Percentiles rank a stretch among this genome's conserved stretches.
phyloP scores from a whole-genome alignment of 2,888 invertebrate genomes.

The Agrochola litura region DNA sequence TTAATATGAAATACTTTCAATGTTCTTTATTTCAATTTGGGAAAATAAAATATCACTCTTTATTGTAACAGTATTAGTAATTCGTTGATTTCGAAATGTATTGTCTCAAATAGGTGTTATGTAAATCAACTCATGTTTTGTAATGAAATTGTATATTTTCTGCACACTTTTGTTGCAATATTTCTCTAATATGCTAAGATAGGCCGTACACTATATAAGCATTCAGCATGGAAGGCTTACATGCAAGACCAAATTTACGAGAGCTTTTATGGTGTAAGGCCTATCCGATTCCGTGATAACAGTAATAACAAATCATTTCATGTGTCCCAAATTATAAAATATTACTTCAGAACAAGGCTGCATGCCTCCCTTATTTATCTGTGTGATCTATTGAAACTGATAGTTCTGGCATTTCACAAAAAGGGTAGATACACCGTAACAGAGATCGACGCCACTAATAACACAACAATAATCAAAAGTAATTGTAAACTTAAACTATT shows the following conservation, averaged over 20 bases:
- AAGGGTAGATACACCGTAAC: conserved; percentile 48
- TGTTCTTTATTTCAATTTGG: conserved; percentile 45
- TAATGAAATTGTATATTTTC: conserved; percentile 59
- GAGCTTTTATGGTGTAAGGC: conserved; percentile 45
- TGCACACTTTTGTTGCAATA: conserved; percentile 55
- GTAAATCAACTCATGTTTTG: conserved; percentile 49
- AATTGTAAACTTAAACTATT: conserved; percentile 89
- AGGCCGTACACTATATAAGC: conserved; percentile 48
- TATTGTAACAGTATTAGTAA: conserved; percentile 41
- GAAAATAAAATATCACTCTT: conserved; percentile 46
- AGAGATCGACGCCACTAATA: conserved; percentile 73
- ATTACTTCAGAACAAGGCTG: conserved; percentile 34
- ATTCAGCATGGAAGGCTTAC: conserved; percentile 19
- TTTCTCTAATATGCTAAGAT: conserved; percentile 49
- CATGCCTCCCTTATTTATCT: conserved; percentile 15
- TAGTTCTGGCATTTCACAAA: conserved; percentile 44
- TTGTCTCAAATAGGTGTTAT: conserved; percentile 47
- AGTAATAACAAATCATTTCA: conserved; percentile 55
- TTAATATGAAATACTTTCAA: conserved; percentile 28
- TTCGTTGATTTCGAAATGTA: conserved; percentile 46
- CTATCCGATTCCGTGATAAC: conserved; percentile 53
- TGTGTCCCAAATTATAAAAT: conserved; percentile 44
- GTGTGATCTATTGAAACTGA: conserved; percentile 25
- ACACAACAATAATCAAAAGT: conserved; percentile 84
- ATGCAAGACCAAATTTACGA: conserved; percentile 29